These are phyloP conservation scores for Polia nebulosa DNA, from an alignment of 2,888 invertebrate species.

Conservation along the genomic window DNA sequence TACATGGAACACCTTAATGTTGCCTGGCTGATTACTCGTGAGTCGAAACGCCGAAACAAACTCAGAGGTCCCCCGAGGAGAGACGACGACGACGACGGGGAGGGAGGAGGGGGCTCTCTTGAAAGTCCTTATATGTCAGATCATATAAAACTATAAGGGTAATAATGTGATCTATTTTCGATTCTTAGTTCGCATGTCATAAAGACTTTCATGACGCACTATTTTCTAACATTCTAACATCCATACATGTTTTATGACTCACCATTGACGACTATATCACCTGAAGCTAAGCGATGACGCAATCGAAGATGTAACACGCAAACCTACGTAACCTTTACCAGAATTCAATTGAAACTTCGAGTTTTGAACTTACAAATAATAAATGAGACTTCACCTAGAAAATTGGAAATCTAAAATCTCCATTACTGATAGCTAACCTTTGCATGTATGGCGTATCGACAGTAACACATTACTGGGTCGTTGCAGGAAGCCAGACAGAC, in stretches of 20 bases:
- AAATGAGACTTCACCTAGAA: not conserved
- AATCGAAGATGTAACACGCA: not conserved
- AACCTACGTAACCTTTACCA: conserved; percentile 2
- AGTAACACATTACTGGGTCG: conserved; percentile 22
- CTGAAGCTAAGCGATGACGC: not conserved
- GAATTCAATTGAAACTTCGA: not conserved
- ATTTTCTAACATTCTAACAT: not conserved
- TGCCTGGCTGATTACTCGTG: too few relatives aligned
- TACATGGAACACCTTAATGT: too few relatives aligned
- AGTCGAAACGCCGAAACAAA: too few relatives aligned
- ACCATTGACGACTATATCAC: not conserved
- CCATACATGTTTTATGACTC: not conserved
- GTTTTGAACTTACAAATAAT: conserved; percentile 16
- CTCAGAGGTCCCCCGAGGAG: too few relatives aligned
- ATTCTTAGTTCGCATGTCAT: not conserved
- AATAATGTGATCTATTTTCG: too few relatives aligned
- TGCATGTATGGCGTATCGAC: conserved; percentile 44
- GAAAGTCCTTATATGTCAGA: too few relatives aligned
- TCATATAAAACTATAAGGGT: too few relatives aligned
- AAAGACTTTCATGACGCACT: not conserved
- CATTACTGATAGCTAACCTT: conserved; percentile 55
- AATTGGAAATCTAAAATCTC: conserved; percentile 25
- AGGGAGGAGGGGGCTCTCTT: too few relatives aligned
- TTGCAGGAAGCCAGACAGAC: conserved; percentile 68
- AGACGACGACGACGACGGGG: too few relatives aligned